Conservation (phyloP, 2,888 invertebrate species). For the Vannuccia rotundouncinata region DNA sequence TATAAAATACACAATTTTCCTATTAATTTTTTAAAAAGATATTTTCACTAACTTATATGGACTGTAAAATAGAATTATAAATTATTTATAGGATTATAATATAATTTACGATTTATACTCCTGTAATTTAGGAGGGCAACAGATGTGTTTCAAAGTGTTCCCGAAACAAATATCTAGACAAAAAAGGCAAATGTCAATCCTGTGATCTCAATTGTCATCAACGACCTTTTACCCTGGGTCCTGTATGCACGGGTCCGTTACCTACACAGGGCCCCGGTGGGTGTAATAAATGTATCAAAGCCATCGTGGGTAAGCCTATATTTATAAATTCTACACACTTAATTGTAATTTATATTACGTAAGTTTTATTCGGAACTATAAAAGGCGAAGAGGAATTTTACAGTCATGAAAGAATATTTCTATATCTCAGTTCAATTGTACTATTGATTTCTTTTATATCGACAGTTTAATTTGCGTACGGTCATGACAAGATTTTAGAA, state of each 20-base stretch:
- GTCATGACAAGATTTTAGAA: too few species aligned
- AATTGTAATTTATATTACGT: not conserved
- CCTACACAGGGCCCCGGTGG: not conserved
- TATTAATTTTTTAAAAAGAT: too few species aligned
- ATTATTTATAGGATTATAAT: too few species aligned
- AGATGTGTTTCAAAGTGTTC: not conserved
- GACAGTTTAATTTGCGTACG: too few species aligned
- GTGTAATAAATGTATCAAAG: conserved; percentile 22
- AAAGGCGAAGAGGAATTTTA: too few species aligned
- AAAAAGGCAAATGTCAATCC: not conserved
- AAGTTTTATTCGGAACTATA: too few species aligned
- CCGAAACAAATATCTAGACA: not conserved
- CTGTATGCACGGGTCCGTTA: conserved; percentile 25
- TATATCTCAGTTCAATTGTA: too few species aligned
- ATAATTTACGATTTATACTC: not conserved
- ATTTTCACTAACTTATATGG: too few species aligned
- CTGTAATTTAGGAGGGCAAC: not conserved
- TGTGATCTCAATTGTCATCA: not conserved
- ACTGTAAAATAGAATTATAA: too few species aligned
- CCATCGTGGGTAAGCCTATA: not conserved
- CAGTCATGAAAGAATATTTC: too few species aligned
- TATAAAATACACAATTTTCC: too few species aligned
- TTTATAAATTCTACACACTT: not conserved
- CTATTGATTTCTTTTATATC: too few species aligned
- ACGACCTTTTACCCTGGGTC: not conserved